Evolutionary conservation across 2,113 vertebrate species (phyloP).

Genomic region (Procavia capensis): DNA sequence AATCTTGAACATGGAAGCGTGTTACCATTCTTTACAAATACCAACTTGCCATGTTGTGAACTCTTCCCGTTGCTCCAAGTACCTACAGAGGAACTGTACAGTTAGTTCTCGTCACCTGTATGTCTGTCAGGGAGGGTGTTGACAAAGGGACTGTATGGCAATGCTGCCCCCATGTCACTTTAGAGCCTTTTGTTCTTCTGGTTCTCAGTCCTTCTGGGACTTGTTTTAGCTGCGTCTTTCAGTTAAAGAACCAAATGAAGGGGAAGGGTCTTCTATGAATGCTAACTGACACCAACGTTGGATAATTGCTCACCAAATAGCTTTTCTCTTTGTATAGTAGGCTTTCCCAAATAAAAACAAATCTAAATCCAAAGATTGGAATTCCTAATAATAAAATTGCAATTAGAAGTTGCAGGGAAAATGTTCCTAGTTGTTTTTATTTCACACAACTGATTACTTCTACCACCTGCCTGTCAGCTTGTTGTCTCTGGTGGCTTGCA

Average conservation of each 20-base stretch:
- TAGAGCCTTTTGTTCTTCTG: neutral
- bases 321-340: neutral
- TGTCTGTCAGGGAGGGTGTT: neutral
- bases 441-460: neutral
- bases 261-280: neutral
- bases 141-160: neutral
- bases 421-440: neutral
- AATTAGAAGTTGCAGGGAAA: neutral
- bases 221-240: neutral
- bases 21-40: neutral
- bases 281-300: neutral
- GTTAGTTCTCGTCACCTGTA: neutral
- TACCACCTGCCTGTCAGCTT: neutral
- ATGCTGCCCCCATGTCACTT: neutral
- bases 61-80: neutral
- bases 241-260: neutral
- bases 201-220: neutral
- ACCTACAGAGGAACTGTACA: no score
- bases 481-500: neutral
- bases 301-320: neutral
- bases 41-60: neutral
- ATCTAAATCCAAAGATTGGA: neutral
- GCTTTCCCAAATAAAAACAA: neutral
- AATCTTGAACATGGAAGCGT: neutral
- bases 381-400: neutral